Conservation (phyloP, 2,797 vertebrate species). For the Pempheris klunzingeri region DNA sequence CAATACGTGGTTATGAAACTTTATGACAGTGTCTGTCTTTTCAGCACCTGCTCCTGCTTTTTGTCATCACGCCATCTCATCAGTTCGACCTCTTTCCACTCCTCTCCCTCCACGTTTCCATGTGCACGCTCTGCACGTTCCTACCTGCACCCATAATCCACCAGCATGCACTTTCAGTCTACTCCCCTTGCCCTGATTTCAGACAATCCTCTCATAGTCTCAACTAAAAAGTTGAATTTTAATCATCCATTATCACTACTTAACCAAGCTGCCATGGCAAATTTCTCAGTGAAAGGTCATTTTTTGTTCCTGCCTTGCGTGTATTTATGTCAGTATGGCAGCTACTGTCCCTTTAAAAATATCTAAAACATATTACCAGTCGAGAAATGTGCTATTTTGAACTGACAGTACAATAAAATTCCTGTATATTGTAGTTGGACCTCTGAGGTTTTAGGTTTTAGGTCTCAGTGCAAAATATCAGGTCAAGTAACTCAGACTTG, state of each 20-base stretch:
- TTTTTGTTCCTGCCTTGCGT: constrained; percentile 20
- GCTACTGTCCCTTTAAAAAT: neutral
- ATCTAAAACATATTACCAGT: neutral
- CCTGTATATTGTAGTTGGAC: constrained; percentile 1
- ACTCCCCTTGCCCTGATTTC: constrained; percentile 70
- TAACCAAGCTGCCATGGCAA: constrained; percentile 30
- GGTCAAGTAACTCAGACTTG: constrained; percentile 4
- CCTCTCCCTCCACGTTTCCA: constrained; percentile 26
- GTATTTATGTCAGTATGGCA: constrained; percentile 1
- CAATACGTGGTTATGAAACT: neutral
- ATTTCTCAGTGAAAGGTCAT: constrained; percentile 48
- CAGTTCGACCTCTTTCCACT: constrained; percentile 25
- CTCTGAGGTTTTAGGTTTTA: neutral
- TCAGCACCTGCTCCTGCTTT: constrained; percentile 8
- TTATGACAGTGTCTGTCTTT: neutral
- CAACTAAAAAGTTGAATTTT: constrained; percentile 54
- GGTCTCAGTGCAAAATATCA: neutral
- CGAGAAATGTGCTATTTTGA: constrained; percentile 7
- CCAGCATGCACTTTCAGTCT: constrained; percentile 34
- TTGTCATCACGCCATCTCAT: neutral
- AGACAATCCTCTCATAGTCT: constrained; percentile 66
- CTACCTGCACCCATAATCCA: constrained; percentile 73
- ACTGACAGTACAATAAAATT: neutral
- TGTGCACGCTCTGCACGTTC: constrained; percentile 62
- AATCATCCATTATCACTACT: constrained; percentile 74